Conservation (phyloP, 64 coral and sea anemone genomes). For the Montipora cactus region DNA sequence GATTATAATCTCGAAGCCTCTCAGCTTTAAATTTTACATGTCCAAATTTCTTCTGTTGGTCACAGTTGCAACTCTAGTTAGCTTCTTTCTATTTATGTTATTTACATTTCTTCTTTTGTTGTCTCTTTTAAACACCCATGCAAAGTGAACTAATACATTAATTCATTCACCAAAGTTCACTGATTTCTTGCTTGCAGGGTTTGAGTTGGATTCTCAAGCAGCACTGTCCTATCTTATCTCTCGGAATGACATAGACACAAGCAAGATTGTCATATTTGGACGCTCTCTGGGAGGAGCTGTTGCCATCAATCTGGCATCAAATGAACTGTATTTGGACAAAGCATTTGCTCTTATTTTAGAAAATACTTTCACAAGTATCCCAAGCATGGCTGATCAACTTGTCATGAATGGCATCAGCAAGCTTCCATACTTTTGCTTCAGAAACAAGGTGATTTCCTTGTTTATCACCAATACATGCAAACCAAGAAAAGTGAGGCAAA, state of each 20-base stretch:
- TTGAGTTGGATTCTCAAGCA: constrained; percentile 88
- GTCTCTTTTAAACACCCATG: too few relatives aligned
- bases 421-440: constrained; percentile 95
- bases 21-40: too few relatives aligned
- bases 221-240: constrained; percentile 90
- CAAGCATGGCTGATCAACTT: constrained; percentile 88
- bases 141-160: background rate
- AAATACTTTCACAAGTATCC: constrained; percentile 98
- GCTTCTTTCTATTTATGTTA: too few relatives aligned
- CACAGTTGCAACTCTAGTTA: too few relatives aligned
- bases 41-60: too few relatives aligned
- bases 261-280: constrained; percentile 94
- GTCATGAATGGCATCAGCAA: constrained; percentile 80
- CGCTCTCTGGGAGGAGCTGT: constrained; percentile 97
- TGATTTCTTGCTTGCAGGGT: constrained; percentile 61
- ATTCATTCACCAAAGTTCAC: background rate
- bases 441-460: constrained; percentile 66
- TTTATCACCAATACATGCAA: too few relatives aligned
- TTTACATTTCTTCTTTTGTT: too few relatives aligned
- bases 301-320: constrained; percentile 80
- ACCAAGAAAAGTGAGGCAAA: too few relatives aligned
- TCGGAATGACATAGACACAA: constrained; percentile 85
- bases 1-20: too few relatives aligned
- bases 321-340: constrained; percentile 78
- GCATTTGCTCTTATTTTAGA: constrained; percentile 97